Conservation (phyloP, 2,888 invertebrate species). For the Trichogramma evanescens region DNA sequence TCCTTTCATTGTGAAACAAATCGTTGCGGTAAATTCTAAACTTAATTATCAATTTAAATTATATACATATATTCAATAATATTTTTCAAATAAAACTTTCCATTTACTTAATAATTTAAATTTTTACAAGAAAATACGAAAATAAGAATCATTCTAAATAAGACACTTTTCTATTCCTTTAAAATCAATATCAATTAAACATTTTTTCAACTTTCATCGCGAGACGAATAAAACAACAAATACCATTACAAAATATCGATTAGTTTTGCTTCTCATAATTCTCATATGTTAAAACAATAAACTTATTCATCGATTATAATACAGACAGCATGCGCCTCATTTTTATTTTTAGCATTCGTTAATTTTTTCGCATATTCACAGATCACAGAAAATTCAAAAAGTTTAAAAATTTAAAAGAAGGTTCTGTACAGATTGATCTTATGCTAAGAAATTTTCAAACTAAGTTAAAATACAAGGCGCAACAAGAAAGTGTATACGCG, state of each 20-base stretch:
- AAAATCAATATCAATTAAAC: too few relatives aligned
- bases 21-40: too few relatives aligned
- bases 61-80: background rate
- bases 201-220: too few relatives aligned
- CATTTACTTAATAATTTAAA: background rate
- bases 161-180: too few relatives aligned
- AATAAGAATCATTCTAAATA: background rate
- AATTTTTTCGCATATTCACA: constrained; percentile 17
- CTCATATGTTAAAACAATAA: constrained; percentile 8
- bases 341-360: constrained; percentile 14
- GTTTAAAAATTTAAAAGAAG: constrained; percentile 15
- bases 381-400: constrained; percentile 23
- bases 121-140: background rate
- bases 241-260: background rate
- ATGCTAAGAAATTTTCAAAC: constrained; percentile 8
- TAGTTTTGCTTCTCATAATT: background rate
- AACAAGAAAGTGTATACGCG: background rate
- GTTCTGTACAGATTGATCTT: constrained; percentile 6
- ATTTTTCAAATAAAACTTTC: background rate
- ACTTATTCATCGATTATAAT: constrained; percentile 13
- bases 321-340: constrained; percentile 9
- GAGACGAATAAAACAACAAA: too few relatives aligned
- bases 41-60: background rate
- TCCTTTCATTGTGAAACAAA: too few relatives aligned
- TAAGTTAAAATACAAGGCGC: background rate